Base-by-base conservation (phyloP, 1,140 invertebrate genomes). In the Tribolium madens region DNA sequence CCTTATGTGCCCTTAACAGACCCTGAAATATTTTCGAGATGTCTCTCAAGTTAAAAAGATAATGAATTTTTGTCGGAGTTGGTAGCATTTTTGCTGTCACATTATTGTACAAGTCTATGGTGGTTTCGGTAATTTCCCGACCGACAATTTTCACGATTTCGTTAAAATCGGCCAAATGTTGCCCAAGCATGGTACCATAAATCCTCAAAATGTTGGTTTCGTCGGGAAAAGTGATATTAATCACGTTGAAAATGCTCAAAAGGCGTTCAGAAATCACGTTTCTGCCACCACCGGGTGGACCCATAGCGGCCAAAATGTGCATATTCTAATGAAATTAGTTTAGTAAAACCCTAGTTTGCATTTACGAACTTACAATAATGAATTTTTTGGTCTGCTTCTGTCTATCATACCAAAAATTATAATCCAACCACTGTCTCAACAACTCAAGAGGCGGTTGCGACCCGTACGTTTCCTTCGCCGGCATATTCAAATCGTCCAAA, bases 401-500 rank as follows among this genome's bases (percentile, higher is more conserved):
- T 0, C 92, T 85, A 81, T 94, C 90, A 83, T 94, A 96, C 94
- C 95, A 96, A 86, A 96, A 96, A 14, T 92, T 93, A 83, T 96
- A 95, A 86, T 95, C 94, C 21, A 96, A 88, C 93, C 93, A 95
- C 79, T 96, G 91, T n/a, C 93, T 87, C 72, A 96, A 89, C 15
- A 96, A 85, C 86, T 97, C 95, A 1, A 97, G 84, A 1, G 95
- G 93, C 9, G 95, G 94, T 83, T 96, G 95, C 0, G 94, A 94
- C 0, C 94, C 95, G 84, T 94, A 96, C 4, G 88, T 90, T 79
- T 96, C 95, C 79, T 94, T 94, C n/a, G 91, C 91, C 0, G 95
- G 95, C 93, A 96, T 96, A 85, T 96, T 96, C 79, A 96, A 92
- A 84, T 97, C 94, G 85, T 97, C 95, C 89, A 96, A 91, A 84